These are phyloP conservation scores for Schizaphis graminum DNA, from an alignment of 2,888 invertebrate genomes.

Conservation along the genomic window DNA sequence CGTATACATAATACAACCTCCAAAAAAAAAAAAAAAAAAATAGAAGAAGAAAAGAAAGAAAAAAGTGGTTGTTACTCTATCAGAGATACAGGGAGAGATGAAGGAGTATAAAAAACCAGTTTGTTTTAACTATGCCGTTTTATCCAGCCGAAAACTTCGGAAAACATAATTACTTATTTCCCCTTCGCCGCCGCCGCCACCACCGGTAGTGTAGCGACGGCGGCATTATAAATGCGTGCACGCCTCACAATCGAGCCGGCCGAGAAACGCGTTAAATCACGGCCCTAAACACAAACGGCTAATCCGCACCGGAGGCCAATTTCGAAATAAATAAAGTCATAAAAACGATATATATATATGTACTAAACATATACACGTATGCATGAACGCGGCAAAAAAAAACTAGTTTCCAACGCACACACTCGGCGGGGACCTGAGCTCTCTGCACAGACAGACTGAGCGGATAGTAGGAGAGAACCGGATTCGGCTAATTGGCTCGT, in stretches of 20 bases:
- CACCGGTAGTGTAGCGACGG: constrained; percentile 1
- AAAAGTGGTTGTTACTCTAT: constrained; percentile 40
- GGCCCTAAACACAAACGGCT: constrained; percentile 64
- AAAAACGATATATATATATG: constrained; percentile 39
- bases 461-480: constrained; percentile 52
- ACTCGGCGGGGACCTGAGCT: constrained; percentile 12
- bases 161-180: constrained; percentile 65
- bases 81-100: neutral
- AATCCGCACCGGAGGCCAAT: constrained; percentile 66
- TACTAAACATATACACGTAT: constrained; percentile 6
- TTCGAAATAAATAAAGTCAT: constrained; percentile 65
- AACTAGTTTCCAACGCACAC: constrained; percentile 51
- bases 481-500: constrained; percentile 65
- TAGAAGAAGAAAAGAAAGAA: neutral
- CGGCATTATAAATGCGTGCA: constrained; percentile 61
- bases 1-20: neutral
- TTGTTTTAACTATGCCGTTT: constrained; percentile 63
- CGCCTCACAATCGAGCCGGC: constrained; percentile 55
- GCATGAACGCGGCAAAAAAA: constrained; percentile 40
- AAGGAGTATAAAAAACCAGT: constrained; percentile 57
- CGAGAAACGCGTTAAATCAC: constrained; percentile 64
- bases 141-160: constrained; percentile 61
- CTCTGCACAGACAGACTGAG: constrained; percentile 5
- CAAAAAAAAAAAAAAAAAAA: neutral
- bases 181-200: constrained; percentile 11